Base-by-base conservation (phyloP, 2,113 vertebrate species). In the Platanista minor region DNA sequence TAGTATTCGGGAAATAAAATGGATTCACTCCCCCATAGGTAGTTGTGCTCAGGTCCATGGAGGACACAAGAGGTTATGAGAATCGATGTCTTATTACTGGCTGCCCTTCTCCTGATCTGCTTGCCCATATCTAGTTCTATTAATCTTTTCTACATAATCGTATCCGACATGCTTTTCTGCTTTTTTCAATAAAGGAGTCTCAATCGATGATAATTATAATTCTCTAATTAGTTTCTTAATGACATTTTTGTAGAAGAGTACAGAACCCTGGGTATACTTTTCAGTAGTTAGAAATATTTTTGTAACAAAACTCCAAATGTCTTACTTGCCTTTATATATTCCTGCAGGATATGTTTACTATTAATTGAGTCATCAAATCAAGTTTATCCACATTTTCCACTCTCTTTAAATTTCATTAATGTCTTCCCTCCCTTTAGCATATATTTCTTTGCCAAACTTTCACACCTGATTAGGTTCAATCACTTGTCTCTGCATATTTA, bases 191-290 rank as follows among this genome's bases (percentile, higher is more conserved):
- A 95, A 87, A 82, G 29, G 89, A 91, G 54, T 82, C 36, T 96
- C 85, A 97, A 98, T 98, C 90, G 2, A 97, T 97, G 91, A 89
- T 97, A 96, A 98, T 97, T 98, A 97, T 74, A 97, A 95, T 91
- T 96, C 78, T 94, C 86, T 98, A 97, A 98, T 98, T 98, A 98
- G 97, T 95, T 98, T 96, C 69, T 91, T 97, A 98, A 98, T 95
- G 66, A 96, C 41, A 93, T 95, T 93, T 97, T 95, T 87, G 89
- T 82, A 81, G 43, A 94, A 71, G n/a, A 93, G 33, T 85, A 72
- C 46, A 91, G 94, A 94, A 89, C 33, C 29, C 39, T 72, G 27
- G 39, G 27, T 81, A 90, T 23, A 77, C 20, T 96, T 96, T 94
- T 89, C 41, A 84, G 81, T 67, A 96, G 85, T 88, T 91, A 80